Percentiles rank a stretch among this genome's conserved stretches.
Evolutionary conservation across 2,888 invertebrate genomes (phyloP).

Genomic region (Helleia helle): DNA sequence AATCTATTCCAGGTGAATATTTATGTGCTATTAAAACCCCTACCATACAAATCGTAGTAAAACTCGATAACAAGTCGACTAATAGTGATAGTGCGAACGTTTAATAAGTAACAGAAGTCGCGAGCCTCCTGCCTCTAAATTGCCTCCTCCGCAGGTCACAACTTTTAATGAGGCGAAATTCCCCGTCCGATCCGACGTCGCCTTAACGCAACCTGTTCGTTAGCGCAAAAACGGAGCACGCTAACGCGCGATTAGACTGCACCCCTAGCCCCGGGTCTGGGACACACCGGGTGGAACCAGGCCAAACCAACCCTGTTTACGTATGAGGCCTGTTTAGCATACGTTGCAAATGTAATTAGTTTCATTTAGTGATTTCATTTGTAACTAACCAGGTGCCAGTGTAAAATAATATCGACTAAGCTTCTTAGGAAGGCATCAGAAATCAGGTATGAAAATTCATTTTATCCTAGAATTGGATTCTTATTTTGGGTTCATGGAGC

Average conservation of each 20-base stretch:
- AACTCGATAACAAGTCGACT: constrained; percentile 10
- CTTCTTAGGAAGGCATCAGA: too few relatives aligned
- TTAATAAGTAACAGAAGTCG: constrained; percentile 60
- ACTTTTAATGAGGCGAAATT: constrained; percentile 74
- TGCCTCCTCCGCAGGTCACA: constrained; percentile 67
- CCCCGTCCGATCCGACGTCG: constrained; percentile 54
- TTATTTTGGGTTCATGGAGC: too few relatives aligned
- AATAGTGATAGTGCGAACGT: constrained; percentile 52
- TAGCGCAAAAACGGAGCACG: constrained; percentile 70
- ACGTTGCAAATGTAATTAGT: too few relatives aligned
- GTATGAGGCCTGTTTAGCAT: too few relatives aligned
- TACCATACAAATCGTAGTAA: too few relatives aligned
- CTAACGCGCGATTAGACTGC: constrained; percentile 72
- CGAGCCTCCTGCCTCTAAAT: constrained; percentile 58
- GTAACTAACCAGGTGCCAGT: too few relatives aligned
- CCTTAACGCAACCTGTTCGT: constrained; percentile 72
- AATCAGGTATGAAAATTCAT: too few relatives aligned
- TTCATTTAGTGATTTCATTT: too few relatives aligned
- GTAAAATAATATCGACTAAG: too few relatives aligned
- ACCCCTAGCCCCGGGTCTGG: constrained; percentile 36
- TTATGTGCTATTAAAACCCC: too few relatives aligned
- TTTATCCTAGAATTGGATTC: too few relatives aligned
- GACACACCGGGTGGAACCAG: constrained; percentile 37
- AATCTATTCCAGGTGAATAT: too few relatives aligned
- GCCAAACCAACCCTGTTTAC: background rate